Evolutionary conservation across 2,888 invertebrate species (phyloP).

Genomic region (Vesta saturnalis): DNA sequence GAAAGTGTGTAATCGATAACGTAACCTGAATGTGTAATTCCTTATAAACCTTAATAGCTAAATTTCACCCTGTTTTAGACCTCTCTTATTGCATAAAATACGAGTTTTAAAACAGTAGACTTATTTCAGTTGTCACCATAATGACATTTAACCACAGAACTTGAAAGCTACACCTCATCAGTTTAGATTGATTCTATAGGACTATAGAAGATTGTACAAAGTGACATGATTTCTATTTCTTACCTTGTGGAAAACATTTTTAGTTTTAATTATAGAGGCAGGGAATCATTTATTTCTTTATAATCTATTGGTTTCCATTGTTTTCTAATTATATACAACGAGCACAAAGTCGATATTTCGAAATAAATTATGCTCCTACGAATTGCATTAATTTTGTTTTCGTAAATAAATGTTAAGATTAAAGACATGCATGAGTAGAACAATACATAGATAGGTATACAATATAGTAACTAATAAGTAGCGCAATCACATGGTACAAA

Average conservation of each 20-base stretch:
- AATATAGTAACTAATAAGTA: constrained; percentile 22
- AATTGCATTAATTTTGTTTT: neutral
- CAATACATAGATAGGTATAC: neutral
- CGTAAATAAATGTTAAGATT: constrained; percentile 5
- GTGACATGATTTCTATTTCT: neutral
- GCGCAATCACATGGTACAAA: constrained; percentile 32
- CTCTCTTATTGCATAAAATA: neutral
- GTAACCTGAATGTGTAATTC: too few species aligned
- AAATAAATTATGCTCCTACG: neutral
- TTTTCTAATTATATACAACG: constrained; percentile 1
- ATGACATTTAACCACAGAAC: neutral
- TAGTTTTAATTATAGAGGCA: neutral
- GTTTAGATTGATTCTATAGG: neutral
- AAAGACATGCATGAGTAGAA: constrained; percentile 16
- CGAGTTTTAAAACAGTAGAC: neutral
- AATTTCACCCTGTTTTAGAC: neutral
- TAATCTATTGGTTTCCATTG: constrained; percentile 1
- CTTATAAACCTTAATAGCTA: neutral
- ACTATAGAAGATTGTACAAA: neutral
- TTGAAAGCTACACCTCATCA: neutral
- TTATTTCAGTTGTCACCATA: neutral
- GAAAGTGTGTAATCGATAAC: too few species aligned
- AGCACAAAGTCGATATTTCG: neutral
- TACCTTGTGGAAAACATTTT: neutral
- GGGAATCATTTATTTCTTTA: neutral